Evolutionary conservation across 2,113 vertebrate genomes (phyloP).

Genomic region (Motacilla alba): DNA sequence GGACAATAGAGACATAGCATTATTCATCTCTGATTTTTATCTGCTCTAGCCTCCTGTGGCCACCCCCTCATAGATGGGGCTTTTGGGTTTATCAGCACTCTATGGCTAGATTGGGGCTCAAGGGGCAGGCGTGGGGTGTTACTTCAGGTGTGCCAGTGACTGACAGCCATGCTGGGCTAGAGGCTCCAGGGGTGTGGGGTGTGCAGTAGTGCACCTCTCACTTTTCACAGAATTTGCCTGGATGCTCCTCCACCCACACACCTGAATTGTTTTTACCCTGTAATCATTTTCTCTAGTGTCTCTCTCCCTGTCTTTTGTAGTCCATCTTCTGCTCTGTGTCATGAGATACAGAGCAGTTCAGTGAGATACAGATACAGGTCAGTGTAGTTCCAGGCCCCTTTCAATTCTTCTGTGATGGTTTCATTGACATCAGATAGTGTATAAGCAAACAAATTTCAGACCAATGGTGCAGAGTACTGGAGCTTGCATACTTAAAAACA

Average conservation of each 20-base stretch:
- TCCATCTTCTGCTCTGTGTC: not conserved
- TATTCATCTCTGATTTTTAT: fast-evolving
- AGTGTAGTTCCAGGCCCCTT: not conserved
- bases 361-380: not conserved
- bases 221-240: not conserved
- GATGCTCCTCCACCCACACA: fast-evolving
- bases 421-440: not conserved
- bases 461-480: not conserved
- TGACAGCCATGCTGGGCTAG: not conserved
- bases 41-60: not conserved
- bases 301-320: not conserved
- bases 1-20: fast-evolving
- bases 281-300: not conserved
- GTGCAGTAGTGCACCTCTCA: not conserved
- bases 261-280: not conserved
- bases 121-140: not conserved
- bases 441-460: not conserved
- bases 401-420: not conserved
- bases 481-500: not conserved
- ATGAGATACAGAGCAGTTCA: not conserved
- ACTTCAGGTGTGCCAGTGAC: not conserved
- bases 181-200: not conserved
- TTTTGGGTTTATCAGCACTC: not conserved
- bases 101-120: not conserved
- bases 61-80: fast-evolving